Conservation (phyloP, 2,888 invertebrate genomes). For the Hydrotaea diabolus region DNA sequence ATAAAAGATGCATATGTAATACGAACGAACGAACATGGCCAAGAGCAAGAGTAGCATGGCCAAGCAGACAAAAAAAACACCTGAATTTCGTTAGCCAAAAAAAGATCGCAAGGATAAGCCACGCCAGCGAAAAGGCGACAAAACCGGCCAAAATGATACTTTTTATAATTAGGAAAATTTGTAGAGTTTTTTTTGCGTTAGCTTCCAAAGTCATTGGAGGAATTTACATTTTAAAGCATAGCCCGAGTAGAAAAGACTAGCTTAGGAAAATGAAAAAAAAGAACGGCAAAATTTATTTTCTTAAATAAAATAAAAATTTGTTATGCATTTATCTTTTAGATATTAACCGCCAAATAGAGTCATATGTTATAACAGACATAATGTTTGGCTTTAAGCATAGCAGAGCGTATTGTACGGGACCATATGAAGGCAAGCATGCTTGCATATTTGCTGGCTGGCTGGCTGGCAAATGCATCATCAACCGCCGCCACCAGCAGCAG, state of each 20-base stretch:
- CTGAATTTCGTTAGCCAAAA: conserved; percentile 40
- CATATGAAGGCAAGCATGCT: conserved; percentile 1
- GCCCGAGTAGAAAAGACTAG: too few species aligned
- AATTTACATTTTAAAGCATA: neutral
- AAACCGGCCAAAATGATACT: neutral
- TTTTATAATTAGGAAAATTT: conserved; percentile 17
- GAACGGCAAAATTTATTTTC: conserved; percentile 58
- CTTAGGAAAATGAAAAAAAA: too few species aligned
- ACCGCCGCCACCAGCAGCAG: neutral
- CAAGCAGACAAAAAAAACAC: conserved; percentile 26
- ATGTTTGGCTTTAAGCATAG: conserved; percentile 59
- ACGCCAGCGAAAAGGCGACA: neutral
- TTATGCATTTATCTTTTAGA: conserved; percentile 62
- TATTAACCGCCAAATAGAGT: conserved; percentile 67
- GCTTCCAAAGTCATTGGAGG: neutral
- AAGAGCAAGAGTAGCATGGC: conserved; percentile 5
- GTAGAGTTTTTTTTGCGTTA: neutral
- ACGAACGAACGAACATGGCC: conserved; percentile 28
- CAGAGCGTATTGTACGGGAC: neutral
- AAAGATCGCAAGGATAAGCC: conserved; percentile 45
- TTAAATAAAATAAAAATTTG: conserved; percentile 65
- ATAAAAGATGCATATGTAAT: conserved; percentile 42
- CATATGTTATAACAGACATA: conserved; percentile 64
- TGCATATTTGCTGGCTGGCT: conserved; percentile 8
- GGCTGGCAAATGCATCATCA: conserved; percentile 19